Percentiles rank a stretch among this genome's conserved stretches.
phyloP scores from a whole-genome alignment of 2,113 vertebrate genomes.

The Helogale parvula region DNA sequence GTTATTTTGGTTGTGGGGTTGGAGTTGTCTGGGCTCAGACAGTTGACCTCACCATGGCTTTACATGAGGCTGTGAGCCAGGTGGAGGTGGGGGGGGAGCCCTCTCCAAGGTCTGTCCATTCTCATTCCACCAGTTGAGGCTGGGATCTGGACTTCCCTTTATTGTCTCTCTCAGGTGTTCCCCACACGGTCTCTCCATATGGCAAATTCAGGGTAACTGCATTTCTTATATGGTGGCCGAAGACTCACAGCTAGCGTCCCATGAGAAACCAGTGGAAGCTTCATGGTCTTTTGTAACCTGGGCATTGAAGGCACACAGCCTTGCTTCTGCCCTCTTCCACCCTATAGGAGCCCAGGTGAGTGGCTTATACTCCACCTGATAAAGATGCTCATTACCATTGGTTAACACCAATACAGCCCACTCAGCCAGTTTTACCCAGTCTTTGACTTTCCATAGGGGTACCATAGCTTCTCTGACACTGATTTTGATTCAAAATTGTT shows the following conservation, averaged over 20 bases:
- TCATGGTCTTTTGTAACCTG: not conserved
- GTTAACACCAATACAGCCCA: not conserved
- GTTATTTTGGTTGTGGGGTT: not conserved
- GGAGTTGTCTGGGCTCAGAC: not conserved
- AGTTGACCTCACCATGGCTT: fast-evolving
- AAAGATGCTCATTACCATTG: no score
- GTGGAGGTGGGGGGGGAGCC: not conserved
- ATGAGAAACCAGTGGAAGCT: not conserved
- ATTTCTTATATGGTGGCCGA: not conserved
- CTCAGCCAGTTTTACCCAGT: not conserved
- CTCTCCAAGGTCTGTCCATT: not conserved
- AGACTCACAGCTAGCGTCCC: not conserved
- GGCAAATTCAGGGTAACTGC: not conserved
- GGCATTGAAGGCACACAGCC: fast-evolving
- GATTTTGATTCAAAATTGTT: not conserved
- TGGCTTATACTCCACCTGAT: fast-evolving
- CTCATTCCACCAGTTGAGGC: not conserved
- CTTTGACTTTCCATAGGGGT: not conserved
- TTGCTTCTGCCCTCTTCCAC: not conserved
- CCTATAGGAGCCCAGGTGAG: no score
- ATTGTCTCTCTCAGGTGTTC: not conserved
- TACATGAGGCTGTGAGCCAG: not conserved
- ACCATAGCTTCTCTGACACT: not conserved
- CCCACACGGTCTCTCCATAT: not conserved
- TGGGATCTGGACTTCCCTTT: no score